phyloP scores from a whole-genome alignment of 2,113 vertebrate species.

The Hemicordylus capensis region DNA sequence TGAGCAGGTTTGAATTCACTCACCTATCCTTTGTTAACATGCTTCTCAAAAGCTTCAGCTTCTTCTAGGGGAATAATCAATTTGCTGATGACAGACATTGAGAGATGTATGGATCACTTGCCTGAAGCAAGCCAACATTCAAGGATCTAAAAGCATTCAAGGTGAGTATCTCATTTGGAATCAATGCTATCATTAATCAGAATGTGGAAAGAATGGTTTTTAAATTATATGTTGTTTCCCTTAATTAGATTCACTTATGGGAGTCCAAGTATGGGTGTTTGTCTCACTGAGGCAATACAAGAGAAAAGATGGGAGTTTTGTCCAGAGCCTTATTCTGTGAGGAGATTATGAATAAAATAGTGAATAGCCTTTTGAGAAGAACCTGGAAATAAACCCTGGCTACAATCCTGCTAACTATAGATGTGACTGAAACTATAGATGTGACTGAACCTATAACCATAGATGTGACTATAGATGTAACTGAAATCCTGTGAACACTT shows the following conservation, averaged over 20 bases:
- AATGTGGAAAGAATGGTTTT: conserved; percentile 7
- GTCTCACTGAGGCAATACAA: neutral
- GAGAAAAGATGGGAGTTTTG: neutral
- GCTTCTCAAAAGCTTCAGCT: neutral
- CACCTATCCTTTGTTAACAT: conserved; percentile 2
- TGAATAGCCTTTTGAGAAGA: neutral
- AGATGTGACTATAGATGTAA: too few relatives aligned
- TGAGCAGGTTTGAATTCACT: neutral
- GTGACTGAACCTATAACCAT: too few relatives aligned
- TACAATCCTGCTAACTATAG: too few relatives aligned
- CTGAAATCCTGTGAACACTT: neutral
- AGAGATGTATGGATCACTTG: conserved; percentile 21
- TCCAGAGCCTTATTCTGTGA: neutral
- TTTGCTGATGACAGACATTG: neutral
- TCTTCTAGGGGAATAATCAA: conserved; percentile 5
- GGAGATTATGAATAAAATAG: neutral
- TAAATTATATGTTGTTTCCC: conserved; percentile 11
- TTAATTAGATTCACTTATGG: conserved; percentile 17
- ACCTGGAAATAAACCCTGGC: neutral
- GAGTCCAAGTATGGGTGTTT: neutral
- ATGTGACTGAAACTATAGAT: too few relatives aligned
- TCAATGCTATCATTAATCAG: conserved; percentile 21
- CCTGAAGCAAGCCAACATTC: conserved; percentile 9
- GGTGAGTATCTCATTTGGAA: conserved; percentile 5
- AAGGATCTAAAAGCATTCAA: conserved; percentile 9